A percentile compares a stretch with the other conserved stretches of the same genome.
Evolutionary conservation across 2,113 vertebrate species (phyloP).

Genomic region (Sapayoa aenigma): DNA sequence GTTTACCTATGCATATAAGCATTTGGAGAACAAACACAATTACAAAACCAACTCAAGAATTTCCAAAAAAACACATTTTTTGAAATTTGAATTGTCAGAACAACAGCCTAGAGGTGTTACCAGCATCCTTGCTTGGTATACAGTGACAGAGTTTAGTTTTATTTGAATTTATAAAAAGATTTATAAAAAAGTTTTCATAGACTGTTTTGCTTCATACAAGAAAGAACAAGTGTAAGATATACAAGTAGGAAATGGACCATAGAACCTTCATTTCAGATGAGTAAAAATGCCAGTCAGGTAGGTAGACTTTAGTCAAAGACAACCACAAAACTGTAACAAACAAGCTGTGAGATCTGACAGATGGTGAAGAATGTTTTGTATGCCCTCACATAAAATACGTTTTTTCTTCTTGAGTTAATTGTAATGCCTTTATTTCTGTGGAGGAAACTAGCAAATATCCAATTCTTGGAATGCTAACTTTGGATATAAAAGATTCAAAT

Average conservation of each 20-base stretch:
- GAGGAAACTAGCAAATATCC: background rate
- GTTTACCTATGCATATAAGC: rapidly evolving
- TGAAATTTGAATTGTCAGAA: background rate
- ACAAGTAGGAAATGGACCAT: background rate
- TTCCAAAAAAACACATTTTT: background rate
- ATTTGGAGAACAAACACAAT: background rate
- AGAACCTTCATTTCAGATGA: background rate
- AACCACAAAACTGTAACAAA: background rate
- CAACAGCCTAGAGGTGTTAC: background rate
- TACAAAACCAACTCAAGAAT: background rate
- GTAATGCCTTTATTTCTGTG: background rate
- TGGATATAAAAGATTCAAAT: background rate
- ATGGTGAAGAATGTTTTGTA: background rate
- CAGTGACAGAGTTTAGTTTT: background rate
- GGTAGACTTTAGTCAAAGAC: background rate
- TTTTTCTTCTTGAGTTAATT: background rate
- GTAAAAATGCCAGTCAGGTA: background rate
- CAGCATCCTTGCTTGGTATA: background rate
- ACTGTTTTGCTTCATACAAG: background rate
- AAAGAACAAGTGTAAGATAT: background rate
- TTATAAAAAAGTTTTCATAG: background rate
- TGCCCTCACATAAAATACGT: background rate
- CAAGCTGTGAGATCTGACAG: background rate
- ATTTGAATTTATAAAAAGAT: background rate
- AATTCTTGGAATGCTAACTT: background rate